phyloP scores from a whole-genome alignment of 2,888 invertebrate genomes.

The Anarsia innoxiella region DNA sequence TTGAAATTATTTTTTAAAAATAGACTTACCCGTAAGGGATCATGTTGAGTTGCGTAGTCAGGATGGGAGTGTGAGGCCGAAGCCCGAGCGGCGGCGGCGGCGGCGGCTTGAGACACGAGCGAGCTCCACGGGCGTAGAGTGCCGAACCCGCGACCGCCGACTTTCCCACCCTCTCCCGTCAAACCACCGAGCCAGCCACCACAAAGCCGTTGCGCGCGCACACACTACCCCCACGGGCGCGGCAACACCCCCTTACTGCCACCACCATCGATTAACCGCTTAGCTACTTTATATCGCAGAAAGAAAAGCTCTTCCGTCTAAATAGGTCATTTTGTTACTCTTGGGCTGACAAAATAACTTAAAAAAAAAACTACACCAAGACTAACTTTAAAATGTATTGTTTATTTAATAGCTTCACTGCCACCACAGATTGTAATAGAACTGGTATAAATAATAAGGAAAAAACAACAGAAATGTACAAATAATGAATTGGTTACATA shows the following conservation, averaged over 20 bases:
- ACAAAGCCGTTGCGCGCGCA: constrained; percentile 5
- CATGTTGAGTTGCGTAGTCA: no score
- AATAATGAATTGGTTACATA: no score
- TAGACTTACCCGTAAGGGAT: no score
- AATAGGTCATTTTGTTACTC: constrained; percentile 39
- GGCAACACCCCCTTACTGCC: constrained; percentile 3
- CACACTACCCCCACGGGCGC: neutral
- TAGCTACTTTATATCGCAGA: constrained; percentile 40
- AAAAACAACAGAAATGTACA: no score
- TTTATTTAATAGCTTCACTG: no score
- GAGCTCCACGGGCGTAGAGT: neutral
- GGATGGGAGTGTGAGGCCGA: neutral
- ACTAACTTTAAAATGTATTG: no score
- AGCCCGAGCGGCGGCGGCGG: neutral
- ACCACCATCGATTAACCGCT: constrained; percentile 49
- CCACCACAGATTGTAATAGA: no score
- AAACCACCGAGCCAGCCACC: neutral
- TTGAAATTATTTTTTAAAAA: no score
- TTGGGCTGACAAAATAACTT: no score
- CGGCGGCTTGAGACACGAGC: neutral
- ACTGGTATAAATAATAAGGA: no score
- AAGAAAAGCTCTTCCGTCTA: constrained; percentile 30
- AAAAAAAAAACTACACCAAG: no score
- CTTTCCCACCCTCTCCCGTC: constrained; percentile 5
- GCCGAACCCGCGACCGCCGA: neutral